These are phyloP conservation scores for Lobophora halterata DNA, from an alignment of 2,888 invertebrate species.

Conservation along the genomic window DNA sequence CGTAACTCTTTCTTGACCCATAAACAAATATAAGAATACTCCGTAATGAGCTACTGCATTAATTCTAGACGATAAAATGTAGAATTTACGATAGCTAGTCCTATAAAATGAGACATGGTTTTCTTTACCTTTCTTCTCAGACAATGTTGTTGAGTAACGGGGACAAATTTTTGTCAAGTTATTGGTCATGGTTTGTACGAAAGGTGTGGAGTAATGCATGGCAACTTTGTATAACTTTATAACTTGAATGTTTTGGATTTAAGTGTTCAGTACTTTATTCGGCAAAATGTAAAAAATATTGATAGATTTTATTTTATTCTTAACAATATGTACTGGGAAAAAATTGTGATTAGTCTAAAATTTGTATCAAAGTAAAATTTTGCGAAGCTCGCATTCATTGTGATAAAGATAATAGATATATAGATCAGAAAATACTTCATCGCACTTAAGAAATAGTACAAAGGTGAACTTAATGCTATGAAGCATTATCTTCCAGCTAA, in stretches of 20 bases:
- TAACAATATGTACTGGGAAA: too few relatives aligned
- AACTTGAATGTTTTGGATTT: not conserved
- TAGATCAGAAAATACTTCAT: not conserved
- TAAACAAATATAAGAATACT: conserved; percentile 74
- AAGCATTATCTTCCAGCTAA: too few relatives aligned
- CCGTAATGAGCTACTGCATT: conserved; percentile 74
- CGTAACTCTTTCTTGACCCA: conserved; percentile 77
- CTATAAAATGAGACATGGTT: conserved; percentile 76
- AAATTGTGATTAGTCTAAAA: too few relatives aligned
- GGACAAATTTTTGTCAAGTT: conserved; percentile 60
- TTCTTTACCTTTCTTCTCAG: conserved; percentile 52
- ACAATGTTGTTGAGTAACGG: conserved; percentile 71
- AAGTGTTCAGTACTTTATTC: not conserved
- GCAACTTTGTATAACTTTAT: conserved; percentile 16
- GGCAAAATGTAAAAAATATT: too few relatives aligned
- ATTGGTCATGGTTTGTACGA: conserved; percentile 34
- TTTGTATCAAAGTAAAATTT: too few relatives aligned
- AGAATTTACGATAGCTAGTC: conserved; percentile 74
- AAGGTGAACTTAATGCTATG: too few relatives aligned
- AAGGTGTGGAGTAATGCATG: conserved; percentile 40
- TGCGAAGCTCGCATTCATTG: too few relatives aligned
- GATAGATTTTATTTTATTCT: too few relatives aligned
- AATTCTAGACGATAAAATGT: conserved; percentile 77
- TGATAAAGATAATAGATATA: too few relatives aligned
- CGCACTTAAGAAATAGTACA: too few relatives aligned